These are phyloP conservation scores for Spatula versicolor DNA, from an alignment of 2,797 vertebrate genomes.

Conservation along the genomic window DNA sequence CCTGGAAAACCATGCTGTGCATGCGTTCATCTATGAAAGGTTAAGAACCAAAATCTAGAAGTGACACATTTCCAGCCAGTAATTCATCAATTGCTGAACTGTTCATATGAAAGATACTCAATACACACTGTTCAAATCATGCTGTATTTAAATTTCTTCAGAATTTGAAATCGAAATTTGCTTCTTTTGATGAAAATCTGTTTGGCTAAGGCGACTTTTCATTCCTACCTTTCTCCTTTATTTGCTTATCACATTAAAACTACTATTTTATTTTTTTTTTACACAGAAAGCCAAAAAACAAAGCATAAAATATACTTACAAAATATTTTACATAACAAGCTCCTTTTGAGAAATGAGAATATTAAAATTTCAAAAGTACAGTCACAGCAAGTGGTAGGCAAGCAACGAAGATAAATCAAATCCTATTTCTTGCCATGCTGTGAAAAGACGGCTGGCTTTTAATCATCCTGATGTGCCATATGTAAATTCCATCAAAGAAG, in stretches of 20 bases:
- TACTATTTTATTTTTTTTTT: neutral
- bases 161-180: neutral
- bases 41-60: neutral
- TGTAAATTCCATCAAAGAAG: conserved; percentile 82
- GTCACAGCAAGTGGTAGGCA: conserved; percentile 79
- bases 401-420: conserved; percentile 82
- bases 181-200: neutral
- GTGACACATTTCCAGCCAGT: neutral
- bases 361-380: conserved; percentile 82
- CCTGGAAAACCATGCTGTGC: neutral
- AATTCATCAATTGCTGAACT: neutral
- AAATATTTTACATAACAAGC: conserved; percentile 78
- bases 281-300: conserved; percentile 48
- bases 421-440: conserved; percentile 81
- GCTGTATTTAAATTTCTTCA: neutral
- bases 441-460: conserved; percentile 80
- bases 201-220: neutral
- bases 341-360: conserved; percentile 77
- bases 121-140: neutral
- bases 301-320: conserved; percentile 73
- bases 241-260: conserved; percentile 20
- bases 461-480: conserved; percentile 83
- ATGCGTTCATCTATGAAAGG: neutral
- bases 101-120: neutral
- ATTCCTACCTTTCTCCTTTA: conserved; percentile 34